A percentile compares a stretch with the other conserved stretches of the same genome.
Evolutionary conservation across 2,888 invertebrate species (phyloP).

Genomic region (Pedicia rivosa): DNA sequence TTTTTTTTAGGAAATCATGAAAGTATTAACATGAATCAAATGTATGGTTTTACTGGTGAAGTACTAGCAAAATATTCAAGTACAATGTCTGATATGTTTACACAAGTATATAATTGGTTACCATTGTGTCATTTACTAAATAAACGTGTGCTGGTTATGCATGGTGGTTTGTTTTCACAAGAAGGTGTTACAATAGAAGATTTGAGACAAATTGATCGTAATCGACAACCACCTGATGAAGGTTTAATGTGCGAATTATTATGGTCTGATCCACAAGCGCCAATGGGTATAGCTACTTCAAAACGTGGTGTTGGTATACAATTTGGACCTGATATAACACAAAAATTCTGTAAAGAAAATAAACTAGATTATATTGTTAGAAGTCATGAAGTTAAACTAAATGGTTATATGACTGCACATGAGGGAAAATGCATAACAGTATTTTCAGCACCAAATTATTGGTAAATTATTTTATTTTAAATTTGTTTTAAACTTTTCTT

Average conservation of each 20-base stretch:
- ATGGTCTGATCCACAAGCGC: conserved; percentile 96
- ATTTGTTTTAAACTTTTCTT: conserved; percentile 4
- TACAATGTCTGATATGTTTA: conserved; percentile 95
- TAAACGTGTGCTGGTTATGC: conserved; percentile 72
- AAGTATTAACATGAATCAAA: conserved; percentile 95
- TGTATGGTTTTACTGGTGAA: conserved; percentile 99
- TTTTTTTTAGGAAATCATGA: conserved; percentile 84
- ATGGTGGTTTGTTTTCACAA: conserved; percentile 91
- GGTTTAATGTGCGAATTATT: conserved; percentile 96
- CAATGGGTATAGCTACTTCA: conserved; percentile 74
- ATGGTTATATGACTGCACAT: conserved; percentile 91
- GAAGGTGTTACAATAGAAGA: conserved; percentile 89
- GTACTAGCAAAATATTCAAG: conserved; percentile 89
- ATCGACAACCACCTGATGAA: conserved; percentile 93
- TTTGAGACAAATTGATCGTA: conserved; percentile 74
- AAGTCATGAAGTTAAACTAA: conserved; percentile 94
- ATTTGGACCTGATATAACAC: conserved; percentile 95
- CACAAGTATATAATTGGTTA: conserved; percentile 96
- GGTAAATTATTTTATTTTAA: conserved; percentile 38
- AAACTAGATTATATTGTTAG: conserved; percentile 85
- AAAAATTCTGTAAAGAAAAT: conserved; percentile 67
- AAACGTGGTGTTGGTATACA: conserved; percentile 97
- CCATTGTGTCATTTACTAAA: conserved; percentile 94
- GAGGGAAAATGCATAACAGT: conserved; percentile 95
- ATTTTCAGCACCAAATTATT: conserved; percentile 99